Evolutionary conservation across 2,113 vertebrate species (phyloP).

Genomic region (Ophthalmolycus amberensis): DNA sequence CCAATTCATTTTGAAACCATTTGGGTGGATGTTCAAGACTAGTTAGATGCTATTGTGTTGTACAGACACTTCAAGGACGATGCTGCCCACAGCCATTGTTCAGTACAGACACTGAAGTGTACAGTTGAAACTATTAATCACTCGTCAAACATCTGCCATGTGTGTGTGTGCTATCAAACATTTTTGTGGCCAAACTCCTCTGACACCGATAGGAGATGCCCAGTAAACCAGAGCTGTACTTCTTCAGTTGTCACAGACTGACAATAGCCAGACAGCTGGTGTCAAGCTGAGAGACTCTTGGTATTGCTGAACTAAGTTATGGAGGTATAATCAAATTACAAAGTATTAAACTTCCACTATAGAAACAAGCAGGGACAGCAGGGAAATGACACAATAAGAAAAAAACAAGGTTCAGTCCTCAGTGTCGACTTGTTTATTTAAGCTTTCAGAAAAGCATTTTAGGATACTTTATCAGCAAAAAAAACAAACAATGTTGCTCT

Average conservation of each 20-base stretch:
- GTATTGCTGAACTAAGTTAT: neutral
- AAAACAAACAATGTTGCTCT: neutral
- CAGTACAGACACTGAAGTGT: neutral
- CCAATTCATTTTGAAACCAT: slow-evolving; percentile 20
- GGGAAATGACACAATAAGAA: neutral
- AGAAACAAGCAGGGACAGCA: neutral
- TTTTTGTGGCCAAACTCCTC: neutral
- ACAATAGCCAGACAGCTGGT: neutral
- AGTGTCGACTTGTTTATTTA: neutral
- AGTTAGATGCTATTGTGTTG: neutral
- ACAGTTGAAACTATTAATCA: slow-evolving; percentile 7
- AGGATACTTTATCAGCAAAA: slow-evolving; percentile 8
- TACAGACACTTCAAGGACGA: slow-evolving; percentile 8
- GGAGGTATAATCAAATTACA: neutral
- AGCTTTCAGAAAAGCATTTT: slow-evolving; percentile 4
- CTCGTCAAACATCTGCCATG: neutral
- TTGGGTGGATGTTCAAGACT: slow-evolving; percentile 25
- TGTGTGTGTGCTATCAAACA: neutral
- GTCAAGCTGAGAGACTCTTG: neutral
- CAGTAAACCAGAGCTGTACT: neutral
- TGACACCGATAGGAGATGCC: neutral
- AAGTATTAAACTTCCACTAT: neutral
- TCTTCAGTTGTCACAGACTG: neutral
- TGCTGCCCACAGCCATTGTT: slow-evolving; percentile 10
- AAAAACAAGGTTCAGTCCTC: neutral